A percentile compares a stretch with the other conserved stretches of the same genome.
phyloP scores from a whole-genome alignment of 2,888 invertebrate species.

The Amphipyra tragopoginis region DNA sequence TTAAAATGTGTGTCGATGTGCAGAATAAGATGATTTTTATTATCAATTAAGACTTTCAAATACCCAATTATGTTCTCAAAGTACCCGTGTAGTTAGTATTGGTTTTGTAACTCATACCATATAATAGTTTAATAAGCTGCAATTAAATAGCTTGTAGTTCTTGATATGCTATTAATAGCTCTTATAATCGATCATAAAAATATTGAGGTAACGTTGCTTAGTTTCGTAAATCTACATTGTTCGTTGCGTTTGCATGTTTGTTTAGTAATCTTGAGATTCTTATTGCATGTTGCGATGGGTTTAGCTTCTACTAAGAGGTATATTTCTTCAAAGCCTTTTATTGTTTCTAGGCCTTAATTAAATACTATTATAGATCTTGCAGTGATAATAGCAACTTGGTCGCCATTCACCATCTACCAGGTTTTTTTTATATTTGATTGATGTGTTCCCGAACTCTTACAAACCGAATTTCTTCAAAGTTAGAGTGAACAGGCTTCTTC shows the following conservation, averaged over 20 bases:
- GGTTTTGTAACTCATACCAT: constrained; percentile 36
- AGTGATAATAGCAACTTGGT: no score
- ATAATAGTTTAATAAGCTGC: constrained; percentile 5
- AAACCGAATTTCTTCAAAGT: no score
- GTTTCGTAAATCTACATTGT: constrained; percentile 32
- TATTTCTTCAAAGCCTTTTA: no score
- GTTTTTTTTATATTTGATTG: no score
- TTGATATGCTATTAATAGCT: constrained; percentile 17
- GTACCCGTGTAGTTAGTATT: constrained; percentile 12
- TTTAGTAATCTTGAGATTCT: constrained; percentile 18
- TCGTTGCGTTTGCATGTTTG: constrained; percentile 7
- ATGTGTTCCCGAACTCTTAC: no score
- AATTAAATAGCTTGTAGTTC: constrained; percentile 25
- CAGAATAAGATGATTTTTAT: constrained; percentile 26
- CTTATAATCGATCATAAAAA: constrained; percentile 32
- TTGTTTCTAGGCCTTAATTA: no score
- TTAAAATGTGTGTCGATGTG: constrained; percentile 22
- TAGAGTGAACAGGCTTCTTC: no score
- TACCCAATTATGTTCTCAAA: constrained; percentile 21
- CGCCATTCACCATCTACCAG: no score
- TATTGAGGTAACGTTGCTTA: constrained; percentile 9
- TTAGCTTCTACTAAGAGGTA: background rate
- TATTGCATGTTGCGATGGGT: background rate
- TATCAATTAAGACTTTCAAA: constrained; percentile 1
- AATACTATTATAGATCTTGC: no score